These are phyloP conservation scores for Callaeas wilsoni DNA, from an alignment of 2,113 vertebrate species.

Conservation along the genomic window DNA sequence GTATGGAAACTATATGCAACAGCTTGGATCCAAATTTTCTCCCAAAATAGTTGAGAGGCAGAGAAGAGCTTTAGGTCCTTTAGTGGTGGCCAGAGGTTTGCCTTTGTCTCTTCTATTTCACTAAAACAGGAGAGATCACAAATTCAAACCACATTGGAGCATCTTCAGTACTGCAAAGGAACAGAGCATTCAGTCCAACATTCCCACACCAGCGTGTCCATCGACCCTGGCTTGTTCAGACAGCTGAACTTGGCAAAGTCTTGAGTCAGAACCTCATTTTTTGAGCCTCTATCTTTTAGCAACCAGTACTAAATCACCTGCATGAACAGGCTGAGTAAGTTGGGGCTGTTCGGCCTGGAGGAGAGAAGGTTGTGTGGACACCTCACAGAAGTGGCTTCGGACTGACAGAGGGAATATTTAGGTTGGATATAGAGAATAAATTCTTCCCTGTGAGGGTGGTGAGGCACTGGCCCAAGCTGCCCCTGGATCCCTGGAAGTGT, in stretches of 20 bases:
- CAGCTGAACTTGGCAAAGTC: background rate
- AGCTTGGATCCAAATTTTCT: background rate
- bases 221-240: background rate
- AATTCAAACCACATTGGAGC: background rate
- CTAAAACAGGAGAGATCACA: background rate
- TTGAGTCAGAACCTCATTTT: background rate
- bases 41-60: background rate
- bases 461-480: background rate
- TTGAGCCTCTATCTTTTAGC: background rate
- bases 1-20: background rate
- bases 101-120: background rate
- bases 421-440: background rate
- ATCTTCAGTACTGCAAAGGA: background rate
- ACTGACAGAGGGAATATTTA: no score
- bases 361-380: background rate
- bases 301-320: background rate
- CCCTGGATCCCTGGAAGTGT: background rate
- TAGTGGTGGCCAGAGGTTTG: background rate
- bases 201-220: rapidly evolving
- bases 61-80: background rate
- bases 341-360: background rate
- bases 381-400: background rate
- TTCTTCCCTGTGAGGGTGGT: rapidly evolving
- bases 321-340: background rate
- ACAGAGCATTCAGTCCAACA: background rate